Evolutionary conservation across 2,888 invertebrate species (phyloP), one percentile per base, ranked within the genome.

Genomic region (Oligia fasciuncula): DNA sequence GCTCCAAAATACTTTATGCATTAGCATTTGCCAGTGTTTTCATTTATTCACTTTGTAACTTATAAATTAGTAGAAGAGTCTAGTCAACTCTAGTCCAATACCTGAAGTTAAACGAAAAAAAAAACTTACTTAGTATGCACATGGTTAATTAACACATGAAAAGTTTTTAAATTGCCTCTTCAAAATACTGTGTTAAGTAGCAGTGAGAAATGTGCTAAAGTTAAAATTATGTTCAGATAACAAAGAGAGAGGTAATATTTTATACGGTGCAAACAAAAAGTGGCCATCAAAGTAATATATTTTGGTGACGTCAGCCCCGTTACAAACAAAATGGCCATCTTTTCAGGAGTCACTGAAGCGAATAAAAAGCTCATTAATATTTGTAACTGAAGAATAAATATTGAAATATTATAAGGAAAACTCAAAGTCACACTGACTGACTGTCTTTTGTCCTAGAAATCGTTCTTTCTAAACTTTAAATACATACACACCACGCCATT

Each of bases 171-270:
- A 65, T 54, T 35, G 23, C 3, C 40, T 46, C 23, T 40, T 8
- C 5, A 46, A 67, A 71, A 2, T 69, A 63, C 6, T 54, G 14
- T 17, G 13, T 9, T 23, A 1, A 29, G 49, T 57, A 80, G 8
- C 4, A 5, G 40, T 29, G 65, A 17, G 17, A 54, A 51, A 73
- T 70, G 5, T 63, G 40, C 17, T 54, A 17, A 13, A 69, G 29
- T 75, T 14, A 57, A 69, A 60, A 66, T 46, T 49, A 11, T 19
- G n/a, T n/a, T 63, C 17, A 14, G 5, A 63, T 63, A n/a, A 76
- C 29, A 82, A 62, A 62, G 40, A 75, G 29, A 35, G 57, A 51
- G 76, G 60, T 83, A 71, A 86, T 83, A 77, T 67, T 66, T 85
- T 43, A 76, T 19, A 9, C 49, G 43, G 2, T 13, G 13, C 23